These are phyloP conservation scores for Diabrotica virgifera DNA, from an alignment of 1,140 invertebrate species.

Conservation along the genomic window DNA sequence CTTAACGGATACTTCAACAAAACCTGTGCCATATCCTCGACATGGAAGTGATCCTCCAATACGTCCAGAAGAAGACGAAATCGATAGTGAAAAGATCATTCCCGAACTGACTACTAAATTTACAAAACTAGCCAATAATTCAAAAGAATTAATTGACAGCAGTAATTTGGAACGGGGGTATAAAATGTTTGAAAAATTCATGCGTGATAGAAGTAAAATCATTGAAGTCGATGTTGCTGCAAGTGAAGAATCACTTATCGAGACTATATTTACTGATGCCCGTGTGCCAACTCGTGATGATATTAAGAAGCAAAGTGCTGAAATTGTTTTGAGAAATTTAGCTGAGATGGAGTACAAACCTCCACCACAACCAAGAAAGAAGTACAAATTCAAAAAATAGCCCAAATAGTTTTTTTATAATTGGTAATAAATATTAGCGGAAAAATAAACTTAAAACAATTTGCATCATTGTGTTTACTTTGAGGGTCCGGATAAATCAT, in stretches of 20 bases:
- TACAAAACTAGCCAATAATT: constrained; percentile 23
- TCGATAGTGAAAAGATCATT: constrained; percentile 31
- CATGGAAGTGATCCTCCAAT: constrained; percentile 3
- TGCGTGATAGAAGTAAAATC: constrained; percentile 24
- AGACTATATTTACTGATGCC: constrained; percentile 36
- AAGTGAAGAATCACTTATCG: constrained; percentile 39
- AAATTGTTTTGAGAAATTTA: constrained; percentile 34
- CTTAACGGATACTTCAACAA: not conserved
- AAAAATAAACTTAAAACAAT: too few species aligned
- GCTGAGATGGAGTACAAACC: constrained; percentile 18
- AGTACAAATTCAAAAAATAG: constrained; percentile 13
- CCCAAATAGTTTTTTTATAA: too few species aligned
- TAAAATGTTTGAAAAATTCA: constrained; percentile 34
- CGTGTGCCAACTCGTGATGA: constrained; percentile 37
- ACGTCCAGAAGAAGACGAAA: constrained; percentile 33
- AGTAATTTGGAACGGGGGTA: constrained; percentile 28
- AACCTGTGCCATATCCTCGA: not conserved
- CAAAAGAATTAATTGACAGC: constrained; percentile 19
- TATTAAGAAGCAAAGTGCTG: constrained; percentile 42
- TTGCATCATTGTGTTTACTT: too few species aligned
- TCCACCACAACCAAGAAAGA: constrained; percentile 7
- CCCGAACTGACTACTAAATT: constrained; percentile 28
- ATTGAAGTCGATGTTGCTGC: constrained; percentile 18
- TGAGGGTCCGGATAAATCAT: too few species aligned
- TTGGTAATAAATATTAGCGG: too few species aligned